These are phyloP conservation scores for Labeo catla DNA, from an alignment of 2,113 vertebrate genomes.

Conservation along the genomic window DNA sequence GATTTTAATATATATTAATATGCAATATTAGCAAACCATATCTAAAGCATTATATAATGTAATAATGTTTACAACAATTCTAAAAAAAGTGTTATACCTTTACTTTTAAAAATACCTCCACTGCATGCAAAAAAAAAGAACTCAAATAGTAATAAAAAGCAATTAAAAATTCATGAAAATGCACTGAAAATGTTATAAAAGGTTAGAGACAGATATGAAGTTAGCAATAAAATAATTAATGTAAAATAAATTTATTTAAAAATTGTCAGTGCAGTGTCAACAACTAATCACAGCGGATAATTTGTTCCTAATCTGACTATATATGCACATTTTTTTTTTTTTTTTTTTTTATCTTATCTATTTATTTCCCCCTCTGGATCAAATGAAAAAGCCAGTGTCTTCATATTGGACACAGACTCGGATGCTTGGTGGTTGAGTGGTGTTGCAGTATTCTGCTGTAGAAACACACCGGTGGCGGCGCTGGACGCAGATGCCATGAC, in stretches of 20 bases:
- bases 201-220: background rate
- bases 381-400: background rate
- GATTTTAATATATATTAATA: background rate
- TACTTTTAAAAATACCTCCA: background rate
- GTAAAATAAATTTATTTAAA: background rate
- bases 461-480: conserved; percentile 28
- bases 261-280: background rate
- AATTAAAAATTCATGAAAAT: background rate
- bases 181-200: background rate
- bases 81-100: background rate
- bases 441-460: background rate
- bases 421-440: background rate
- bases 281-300: too few species aligned
- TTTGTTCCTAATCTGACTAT: too few species aligned
- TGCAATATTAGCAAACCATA: background rate
- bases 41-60: background rate
- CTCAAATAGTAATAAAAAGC: background rate
- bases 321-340: too few species aligned
- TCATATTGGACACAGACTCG: background rate
- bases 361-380: background rate
- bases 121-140: background rate
- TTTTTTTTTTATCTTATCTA: background rate
- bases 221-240: background rate
- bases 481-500: conserved; percentile 35
- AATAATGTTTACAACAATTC: background rate